Percentiles rank a stretch among this genome's conserved stretches.
These are phyloP conservation scores for Stenopsyche tienmushanensis DNA, from an alignment of 1,140 invertebrate genomes.

Conservation along the genomic window DNA sequence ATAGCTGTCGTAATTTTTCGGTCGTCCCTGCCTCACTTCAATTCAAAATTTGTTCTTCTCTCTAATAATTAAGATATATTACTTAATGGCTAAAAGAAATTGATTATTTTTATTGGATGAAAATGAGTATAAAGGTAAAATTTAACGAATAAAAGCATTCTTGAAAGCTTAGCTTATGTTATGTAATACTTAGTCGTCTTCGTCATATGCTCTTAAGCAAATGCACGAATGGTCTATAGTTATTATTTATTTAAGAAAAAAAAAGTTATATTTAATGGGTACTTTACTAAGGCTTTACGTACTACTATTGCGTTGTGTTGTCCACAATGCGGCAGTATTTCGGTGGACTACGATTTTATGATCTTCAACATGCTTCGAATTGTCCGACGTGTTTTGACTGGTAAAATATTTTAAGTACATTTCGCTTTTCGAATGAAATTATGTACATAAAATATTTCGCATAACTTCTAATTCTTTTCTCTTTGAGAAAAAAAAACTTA, in stretches of 20 bases:
- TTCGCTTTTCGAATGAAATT: too few relatives aligned
- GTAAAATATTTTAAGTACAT: too few relatives aligned
- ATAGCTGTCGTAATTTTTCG: conserved; percentile 33
- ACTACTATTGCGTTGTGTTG: conserved; percentile 36
- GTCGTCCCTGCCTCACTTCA: conserved; percentile 53
- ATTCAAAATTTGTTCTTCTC: conserved; percentile 21
- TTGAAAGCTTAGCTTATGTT: not conserved
- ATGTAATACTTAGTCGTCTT: not conserved
- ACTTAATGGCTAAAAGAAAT: conserved; percentile 8
- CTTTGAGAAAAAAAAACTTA: too few relatives aligned
- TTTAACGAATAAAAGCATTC: not conserved
- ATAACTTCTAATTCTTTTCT: not conserved
- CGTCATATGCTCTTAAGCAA: too few relatives aligned
- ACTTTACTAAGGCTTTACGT: conserved; percentile 8
- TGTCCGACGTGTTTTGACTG: too few relatives aligned
- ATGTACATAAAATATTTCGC: conserved; percentile 11
- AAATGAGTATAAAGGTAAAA: not conserved
- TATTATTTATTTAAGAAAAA: too few relatives aligned
- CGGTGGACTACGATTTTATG: too few relatives aligned
- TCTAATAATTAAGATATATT: conserved; percentile 21
- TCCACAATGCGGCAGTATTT: conserved; percentile 16
- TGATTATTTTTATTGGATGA: not conserved
- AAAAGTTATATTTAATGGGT: conserved; percentile 6
- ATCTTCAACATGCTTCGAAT: too few relatives aligned
- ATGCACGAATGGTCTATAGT: too few relatives aligned